Conservation (phyloP, 2,888 invertebrate genomes). For the Bruchidius siliquastri region DNA sequence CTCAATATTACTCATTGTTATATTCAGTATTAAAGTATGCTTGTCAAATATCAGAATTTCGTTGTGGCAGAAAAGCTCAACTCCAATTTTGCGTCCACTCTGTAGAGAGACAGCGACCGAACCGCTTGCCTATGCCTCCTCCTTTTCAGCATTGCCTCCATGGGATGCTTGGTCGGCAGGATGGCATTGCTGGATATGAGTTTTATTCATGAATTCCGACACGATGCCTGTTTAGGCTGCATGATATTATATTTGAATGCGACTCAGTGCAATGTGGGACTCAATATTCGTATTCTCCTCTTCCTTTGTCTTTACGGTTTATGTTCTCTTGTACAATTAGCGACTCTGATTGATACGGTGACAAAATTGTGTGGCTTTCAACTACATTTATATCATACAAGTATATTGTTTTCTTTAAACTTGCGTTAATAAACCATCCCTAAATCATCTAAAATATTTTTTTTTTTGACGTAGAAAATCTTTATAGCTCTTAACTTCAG, state of each 20-base stretch:
- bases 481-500: too few species aligned
- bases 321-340: background rate
- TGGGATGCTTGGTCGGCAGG: conserved; percentile 1
- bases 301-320: background rate
- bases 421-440: too few species aligned
- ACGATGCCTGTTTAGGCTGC: background rate
- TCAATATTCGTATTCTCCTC: background rate
- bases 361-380: too few species aligned
- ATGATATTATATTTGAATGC: background rate
- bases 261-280: background rate
- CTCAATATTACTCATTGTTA: too few species aligned
- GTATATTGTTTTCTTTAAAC: too few species aligned
- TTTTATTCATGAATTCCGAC: conserved; percentile 28
- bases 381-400: too few species aligned
- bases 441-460: too few species aligned
- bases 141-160: background rate
- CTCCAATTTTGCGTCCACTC: too few species aligned
- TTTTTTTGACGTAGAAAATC: too few species aligned
- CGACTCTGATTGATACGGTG: background rate
- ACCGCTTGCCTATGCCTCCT: background rate
- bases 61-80: too few species aligned
- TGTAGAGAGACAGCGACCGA: background rate
- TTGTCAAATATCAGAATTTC: too few species aligned
- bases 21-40: too few species aligned
- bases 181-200: conserved; percentile 24